phyloP scores from a whole-genome alignment of 2,888 invertebrate genomes.

The Andrena minutula region DNA sequence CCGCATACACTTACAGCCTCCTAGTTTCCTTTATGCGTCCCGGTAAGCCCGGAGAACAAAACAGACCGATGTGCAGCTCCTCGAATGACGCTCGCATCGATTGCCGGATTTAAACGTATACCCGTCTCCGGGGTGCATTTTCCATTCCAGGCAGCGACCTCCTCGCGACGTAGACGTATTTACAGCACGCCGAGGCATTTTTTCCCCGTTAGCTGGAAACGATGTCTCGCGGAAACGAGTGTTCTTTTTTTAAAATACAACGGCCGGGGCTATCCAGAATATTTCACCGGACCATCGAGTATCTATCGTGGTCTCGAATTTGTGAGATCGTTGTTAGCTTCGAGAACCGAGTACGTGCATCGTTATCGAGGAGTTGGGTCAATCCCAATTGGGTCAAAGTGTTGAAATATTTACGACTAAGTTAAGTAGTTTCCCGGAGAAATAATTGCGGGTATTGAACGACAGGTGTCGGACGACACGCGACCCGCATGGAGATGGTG shows the following conservation, averaged over 20 bases:
- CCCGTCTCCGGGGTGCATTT: conserved; percentile 34
- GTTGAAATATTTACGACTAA: neutral
- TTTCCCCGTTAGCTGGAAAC: conserved; percentile 19
- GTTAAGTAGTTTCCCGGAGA: neutral
- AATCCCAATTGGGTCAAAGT: neutral
- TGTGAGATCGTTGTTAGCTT: neutral
- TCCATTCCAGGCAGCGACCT: conserved; percentile 34
- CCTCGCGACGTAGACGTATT: conserved; percentile 31
- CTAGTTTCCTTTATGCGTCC: conserved; percentile 40
- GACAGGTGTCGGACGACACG: neutral
- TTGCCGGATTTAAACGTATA: conserved; percentile 62
- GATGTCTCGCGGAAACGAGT: conserved; percentile 9
- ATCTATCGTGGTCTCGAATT: conserved; percentile 12
- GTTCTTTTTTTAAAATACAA: neutral
- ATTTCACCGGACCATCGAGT: conserved; percentile 24
- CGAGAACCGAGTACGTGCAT: neutral
- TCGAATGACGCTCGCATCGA: conserved; percentile 55
- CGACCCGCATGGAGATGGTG: neutral
- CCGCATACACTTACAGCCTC: neutral
- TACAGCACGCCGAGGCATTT: conserved; percentile 14
- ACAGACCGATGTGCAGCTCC: conserved; percentile 45
- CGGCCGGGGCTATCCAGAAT: conserved; percentile 22
- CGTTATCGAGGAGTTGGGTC: too few species aligned
- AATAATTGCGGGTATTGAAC: neutral
- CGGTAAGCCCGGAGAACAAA: conserved; percentile 45